Percentiles rank a stretch among this genome's conserved stretches.
Evolutionary conservation across 2,797 vertebrate species (phyloP).

Genomic region (Enteromius fasciolatus): DNA sequence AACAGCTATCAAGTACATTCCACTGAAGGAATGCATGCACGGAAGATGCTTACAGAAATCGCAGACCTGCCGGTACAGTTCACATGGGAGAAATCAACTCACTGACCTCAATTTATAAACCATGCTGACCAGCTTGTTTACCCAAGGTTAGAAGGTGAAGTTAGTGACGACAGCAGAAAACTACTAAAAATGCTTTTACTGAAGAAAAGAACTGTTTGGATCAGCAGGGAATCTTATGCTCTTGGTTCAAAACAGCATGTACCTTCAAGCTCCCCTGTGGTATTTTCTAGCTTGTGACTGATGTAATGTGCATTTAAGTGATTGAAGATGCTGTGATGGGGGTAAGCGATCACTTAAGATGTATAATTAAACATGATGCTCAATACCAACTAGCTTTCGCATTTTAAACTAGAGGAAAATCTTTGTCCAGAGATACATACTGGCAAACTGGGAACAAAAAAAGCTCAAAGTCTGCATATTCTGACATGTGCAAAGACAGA

Average conservation of each 20-base stretch:
- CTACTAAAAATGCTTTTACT: background rate
- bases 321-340: background rate
- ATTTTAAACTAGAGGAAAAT: background rate
- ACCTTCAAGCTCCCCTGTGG: background rate
- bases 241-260: slow-evolving; percentile 10
- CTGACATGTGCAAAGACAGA: background rate
- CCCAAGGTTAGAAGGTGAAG: background rate
- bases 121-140: background rate
- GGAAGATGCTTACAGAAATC: background rate
- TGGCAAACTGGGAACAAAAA: background rate
- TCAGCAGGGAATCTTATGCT: background rate
- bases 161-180: slow-evolving; percentile 2
- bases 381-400: background rate
- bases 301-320: background rate
- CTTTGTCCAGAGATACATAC: background rate
- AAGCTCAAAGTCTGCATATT: background rate
- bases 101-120: background rate
- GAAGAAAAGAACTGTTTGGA: background rate
- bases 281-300: background rate
- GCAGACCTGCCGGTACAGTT: background rate
- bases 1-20: slow-evolving; percentile 36
- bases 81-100: slow-evolving; percentile 1
- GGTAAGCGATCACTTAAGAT: background rate
- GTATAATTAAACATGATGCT: background rate
- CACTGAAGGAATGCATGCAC: background rate